These are phyloP conservation scores for Bellardia bayeri DNA, from an alignment of 2,888 invertebrate genomes.

Conservation along the genomic window DNA sequence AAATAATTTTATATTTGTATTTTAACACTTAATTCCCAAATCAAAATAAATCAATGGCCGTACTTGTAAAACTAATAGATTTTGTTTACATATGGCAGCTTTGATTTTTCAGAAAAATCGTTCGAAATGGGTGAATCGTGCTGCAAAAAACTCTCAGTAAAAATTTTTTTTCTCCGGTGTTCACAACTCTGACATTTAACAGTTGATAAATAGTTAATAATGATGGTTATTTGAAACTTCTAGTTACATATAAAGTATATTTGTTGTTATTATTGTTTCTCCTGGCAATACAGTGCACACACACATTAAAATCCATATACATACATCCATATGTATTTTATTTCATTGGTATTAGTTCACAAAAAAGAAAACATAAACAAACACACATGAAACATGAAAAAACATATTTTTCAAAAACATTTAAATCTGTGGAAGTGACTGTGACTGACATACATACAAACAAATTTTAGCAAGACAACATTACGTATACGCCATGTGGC, in stretches of 20 bases:
- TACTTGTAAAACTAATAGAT: no score
- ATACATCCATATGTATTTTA: background rate
- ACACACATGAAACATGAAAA: background rate
- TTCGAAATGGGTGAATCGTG: no score
- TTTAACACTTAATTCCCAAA: no score
- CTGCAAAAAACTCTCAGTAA: no score
- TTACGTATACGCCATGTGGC: slow-evolving; percentile 32
- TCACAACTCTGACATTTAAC: slow-evolving; percentile 19
- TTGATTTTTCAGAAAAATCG: no score
- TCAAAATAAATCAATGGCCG: no score
- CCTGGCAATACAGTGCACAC: background rate
- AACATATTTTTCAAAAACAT: slow-evolving; percentile 18
- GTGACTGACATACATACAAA: background rate
- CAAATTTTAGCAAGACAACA: background rate
- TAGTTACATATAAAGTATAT: slow-evolving; percentile 1
- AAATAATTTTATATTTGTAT: no score
- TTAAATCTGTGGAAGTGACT: slow-evolving; percentile 37
- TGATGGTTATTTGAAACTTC: slow-evolving; percentile 15
- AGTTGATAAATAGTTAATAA: slow-evolving; percentile 37
- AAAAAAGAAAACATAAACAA: background rate
- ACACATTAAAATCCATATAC: background rate
- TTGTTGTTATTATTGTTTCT: background rate
- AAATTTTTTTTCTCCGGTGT: no score
- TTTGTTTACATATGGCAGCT: no score
- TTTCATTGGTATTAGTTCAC: background rate